Evolutionary conservation across 2,797 vertebrate genomes (phyloP), one percentile per base, ranked within the genome.

Genomic region (Cetoscarus ocellatus): DNA sequence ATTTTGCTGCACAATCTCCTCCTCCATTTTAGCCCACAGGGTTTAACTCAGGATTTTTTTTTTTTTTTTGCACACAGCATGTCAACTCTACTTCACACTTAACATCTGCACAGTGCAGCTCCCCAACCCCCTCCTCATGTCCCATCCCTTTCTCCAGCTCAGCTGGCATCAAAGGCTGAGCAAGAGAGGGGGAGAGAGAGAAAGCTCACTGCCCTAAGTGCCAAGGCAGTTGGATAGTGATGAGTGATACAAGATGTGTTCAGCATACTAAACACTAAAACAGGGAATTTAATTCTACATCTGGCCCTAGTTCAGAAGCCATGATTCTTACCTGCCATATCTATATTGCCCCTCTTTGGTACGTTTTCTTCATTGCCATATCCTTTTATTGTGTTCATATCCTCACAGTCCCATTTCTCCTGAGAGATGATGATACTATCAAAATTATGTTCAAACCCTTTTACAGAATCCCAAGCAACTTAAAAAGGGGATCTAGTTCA

Each of bases 211-310:
- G 74, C 80, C 84, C 74, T 56, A 63, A 86, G 85, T 85, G 87
- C 86, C 88, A 88, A 84, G 62, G 74, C 81, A 68, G 79, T 85
- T 90, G 85, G 88, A 86, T 82, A 70, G 87, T 84, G 89, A 90
- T 89, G 88, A 86, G 88, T 86, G 86, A 89, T 91, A 73, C 70
- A 70, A 42, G 50, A 77, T 77, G 83, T 87, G 86, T 84, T 81
- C 82, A 63, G 89, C 87, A 91, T 92, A 89, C 85, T 79, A 86
- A 92, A 88, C 67, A 71, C 60, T 39, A 17, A 76, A 79, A 83
- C 52, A 51, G 58, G 54, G 75, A 57, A 75, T 83, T 76, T 81
- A 86, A 84, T 88, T 88, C 82, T 77, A 67, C 74, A 86, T 89
- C 70, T 86, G 88, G 87, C 79, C 55, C 60, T 75, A 81, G 76